Evolutionary conservation across 2,888 invertebrate species (phyloP).

Genomic region (Cordilura impudica): DNA sequence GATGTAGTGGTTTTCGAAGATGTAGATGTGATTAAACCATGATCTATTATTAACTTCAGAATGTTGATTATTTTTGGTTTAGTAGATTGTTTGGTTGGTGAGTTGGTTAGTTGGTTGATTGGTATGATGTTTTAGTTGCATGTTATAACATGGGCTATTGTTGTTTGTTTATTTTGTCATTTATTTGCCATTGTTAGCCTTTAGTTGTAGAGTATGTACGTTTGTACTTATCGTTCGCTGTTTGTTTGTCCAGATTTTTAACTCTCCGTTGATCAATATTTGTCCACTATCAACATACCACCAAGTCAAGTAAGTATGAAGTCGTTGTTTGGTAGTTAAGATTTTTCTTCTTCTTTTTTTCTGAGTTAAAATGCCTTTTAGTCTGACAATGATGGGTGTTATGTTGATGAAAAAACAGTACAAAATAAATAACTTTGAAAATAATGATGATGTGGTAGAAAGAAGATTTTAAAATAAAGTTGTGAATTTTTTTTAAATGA

Average conservation of each 20-base stretch:
- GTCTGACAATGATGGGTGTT: constrained; percentile 48
- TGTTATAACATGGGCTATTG: neutral
- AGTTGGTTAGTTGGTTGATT: too few relatives aligned
- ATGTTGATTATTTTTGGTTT: constrained; percentile 6
- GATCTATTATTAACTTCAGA: constrained; percentile 46
- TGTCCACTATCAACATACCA: constrained; percentile 57
- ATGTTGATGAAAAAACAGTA: constrained; percentile 16
- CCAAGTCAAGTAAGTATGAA: constrained; percentile 48
- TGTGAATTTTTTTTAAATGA: constrained; percentile 23
- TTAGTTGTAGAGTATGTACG: neutral
- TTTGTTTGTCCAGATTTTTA: constrained; percentile 58
- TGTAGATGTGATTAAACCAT: constrained; percentile 25
- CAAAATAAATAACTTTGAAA: neutral
- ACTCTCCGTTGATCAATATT: constrained; percentile 59
- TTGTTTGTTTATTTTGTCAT: constrained; percentile 48
- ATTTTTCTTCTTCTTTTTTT: neutral
- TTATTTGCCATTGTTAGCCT: constrained; percentile 53
- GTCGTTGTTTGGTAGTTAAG: constrained; percentile 29
- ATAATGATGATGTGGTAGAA: neutral
- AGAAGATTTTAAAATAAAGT: neutral
- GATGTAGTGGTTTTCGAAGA: neutral
- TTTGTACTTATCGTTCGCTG: constrained; percentile 29
- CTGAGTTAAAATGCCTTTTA: constrained; percentile 41
- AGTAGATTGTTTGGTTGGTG: neutral
- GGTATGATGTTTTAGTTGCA: constrained; percentile 1